Conservation (phyloP, 1,140 invertebrate genomes). For the Grapholita molesta region DNA sequence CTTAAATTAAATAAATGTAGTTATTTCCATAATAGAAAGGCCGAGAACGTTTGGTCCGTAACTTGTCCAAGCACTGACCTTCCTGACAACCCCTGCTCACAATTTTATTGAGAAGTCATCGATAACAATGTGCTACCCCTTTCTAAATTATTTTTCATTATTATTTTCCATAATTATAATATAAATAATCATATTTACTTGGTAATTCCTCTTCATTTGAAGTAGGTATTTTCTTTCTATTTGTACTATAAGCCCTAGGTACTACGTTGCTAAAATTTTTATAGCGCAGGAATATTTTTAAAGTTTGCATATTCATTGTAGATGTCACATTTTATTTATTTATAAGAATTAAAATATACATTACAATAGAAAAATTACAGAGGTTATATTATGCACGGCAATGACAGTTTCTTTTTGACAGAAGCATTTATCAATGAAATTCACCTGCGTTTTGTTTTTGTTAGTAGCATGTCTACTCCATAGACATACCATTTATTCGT, state of each 20-base stretch:
- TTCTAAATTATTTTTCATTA: too few species aligned
- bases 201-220: conserved; percentile 60
- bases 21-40: too few species aligned
- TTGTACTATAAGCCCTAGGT: conserved; percentile 45
- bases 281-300: conserved; percentile 38
- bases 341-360: background rate
- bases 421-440: background rate
- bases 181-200: conserved; percentile 49
- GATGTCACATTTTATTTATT: background rate
- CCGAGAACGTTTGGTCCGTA: too few species aligned
- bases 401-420: conserved; percentile 21
- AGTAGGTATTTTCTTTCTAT: conserved; percentile 62
- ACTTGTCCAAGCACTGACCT: too few species aligned
- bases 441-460: background rate
- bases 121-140: too few species aligned
- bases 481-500: too few species aligned
- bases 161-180: too few species aligned
- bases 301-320: conserved; percentile 41
- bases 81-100: too few species aligned
- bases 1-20: too few species aligned
- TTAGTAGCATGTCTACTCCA: too few species aligned
- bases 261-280: conserved; percentile 28
- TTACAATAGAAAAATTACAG: background rate
- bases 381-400: conserved; percentile 30
- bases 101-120: too few species aligned